These are phyloP conservation scores for Lutjanus erythropterus DNA, from an alignment of 2,113 vertebrate species.

Conservation along the genomic window DNA sequence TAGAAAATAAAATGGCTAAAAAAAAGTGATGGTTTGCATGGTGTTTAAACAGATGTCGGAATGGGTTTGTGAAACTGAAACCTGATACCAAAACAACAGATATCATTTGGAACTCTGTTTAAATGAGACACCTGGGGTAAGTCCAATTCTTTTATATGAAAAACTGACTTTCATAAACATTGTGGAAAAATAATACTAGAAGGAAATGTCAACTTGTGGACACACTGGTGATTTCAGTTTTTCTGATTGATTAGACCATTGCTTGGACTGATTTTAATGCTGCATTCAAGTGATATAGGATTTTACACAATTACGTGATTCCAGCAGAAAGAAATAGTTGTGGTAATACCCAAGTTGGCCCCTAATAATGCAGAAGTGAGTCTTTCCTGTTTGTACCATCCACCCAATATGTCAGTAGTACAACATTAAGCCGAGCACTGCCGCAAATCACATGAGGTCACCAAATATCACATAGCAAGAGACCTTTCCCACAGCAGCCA, in stretches of 20 bases:
- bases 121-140: neutral
- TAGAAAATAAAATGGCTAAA: slow-evolving; percentile 47
- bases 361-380: no score
- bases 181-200: neutral
- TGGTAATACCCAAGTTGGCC: no score
- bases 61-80: neutral
- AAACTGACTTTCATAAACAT: neutral
- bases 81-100: neutral
- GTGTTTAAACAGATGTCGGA: neutral
- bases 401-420: no score
- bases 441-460: no score
- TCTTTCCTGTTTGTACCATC: no score
- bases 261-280: neutral
- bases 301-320: neutral
- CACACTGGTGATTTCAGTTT: neutral
- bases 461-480: no score
- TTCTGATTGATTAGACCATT: neutral
- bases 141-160: neutral
- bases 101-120: neutral
- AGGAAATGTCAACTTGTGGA: neutral
- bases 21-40: neutral
- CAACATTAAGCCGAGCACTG: no score
- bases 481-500: no score
- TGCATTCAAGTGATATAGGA: neutral
- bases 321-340: neutral